Evolutionary conservation across 2,888 invertebrate species (phyloP).

Genomic region (Eristalis arbustorum): DNA sequence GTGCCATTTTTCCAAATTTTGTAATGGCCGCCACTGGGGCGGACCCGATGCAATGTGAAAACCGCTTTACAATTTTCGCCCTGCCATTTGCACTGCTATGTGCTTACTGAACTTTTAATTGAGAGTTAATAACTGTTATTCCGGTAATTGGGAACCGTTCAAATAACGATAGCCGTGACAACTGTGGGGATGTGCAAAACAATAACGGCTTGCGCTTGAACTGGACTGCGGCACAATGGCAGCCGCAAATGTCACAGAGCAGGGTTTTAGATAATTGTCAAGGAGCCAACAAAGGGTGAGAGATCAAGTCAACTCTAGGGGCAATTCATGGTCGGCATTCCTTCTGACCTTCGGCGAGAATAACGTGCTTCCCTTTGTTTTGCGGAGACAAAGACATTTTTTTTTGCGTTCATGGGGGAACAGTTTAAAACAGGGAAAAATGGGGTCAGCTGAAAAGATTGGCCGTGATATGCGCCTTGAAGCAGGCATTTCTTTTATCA

Average conservation of each 20-base stretch:
- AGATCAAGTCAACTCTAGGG: not conserved
- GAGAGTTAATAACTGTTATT: slow-evolving; percentile 55
- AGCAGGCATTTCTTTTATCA: too few relatives aligned
- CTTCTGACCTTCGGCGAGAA: too few relatives aligned
- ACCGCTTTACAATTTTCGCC: slow-evolving; percentile 26
- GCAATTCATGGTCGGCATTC: too few relatives aligned
- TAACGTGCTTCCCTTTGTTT: too few relatives aligned
- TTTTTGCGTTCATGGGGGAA: too few relatives aligned
- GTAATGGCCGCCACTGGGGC: not conserved
- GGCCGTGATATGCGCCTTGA: too few relatives aligned
- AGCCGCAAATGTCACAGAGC: not conserved
- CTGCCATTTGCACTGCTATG: slow-evolving; percentile 10
- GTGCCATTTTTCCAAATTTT: slow-evolving; percentile 44
- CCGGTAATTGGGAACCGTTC: slow-evolving; percentile 42
- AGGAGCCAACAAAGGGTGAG: not conserved
- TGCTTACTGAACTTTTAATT: slow-evolving; percentile 55
- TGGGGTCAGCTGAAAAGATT: too few relatives aligned
- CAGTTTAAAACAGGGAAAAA: not conserved
- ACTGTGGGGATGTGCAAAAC: not conserved
- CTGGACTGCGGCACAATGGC: not conserved
- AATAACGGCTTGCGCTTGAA: not conserved
- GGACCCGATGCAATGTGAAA: slow-evolving; percentile 33
- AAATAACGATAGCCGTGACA: not conserved
- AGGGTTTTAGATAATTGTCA: not conserved
- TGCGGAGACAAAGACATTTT: too few relatives aligned